Percentiles rank a stretch among this genome's conserved stretches.
phyloP scores from a whole-genome alignment of 2,888 invertebrate species.

The Drosophila peninsularis region DNA sequence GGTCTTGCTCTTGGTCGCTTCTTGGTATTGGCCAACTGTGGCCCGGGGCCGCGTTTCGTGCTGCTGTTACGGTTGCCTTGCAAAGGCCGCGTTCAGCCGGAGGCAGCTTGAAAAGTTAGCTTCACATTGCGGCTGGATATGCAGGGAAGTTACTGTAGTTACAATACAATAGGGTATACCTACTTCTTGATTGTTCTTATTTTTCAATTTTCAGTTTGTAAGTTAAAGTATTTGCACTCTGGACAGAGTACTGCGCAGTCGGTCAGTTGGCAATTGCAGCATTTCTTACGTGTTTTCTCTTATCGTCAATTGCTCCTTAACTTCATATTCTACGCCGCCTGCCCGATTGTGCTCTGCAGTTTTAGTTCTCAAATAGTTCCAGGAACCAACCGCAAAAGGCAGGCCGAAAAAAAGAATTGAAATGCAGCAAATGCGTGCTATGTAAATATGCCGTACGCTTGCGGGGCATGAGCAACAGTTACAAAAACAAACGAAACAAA shows the following conservation, averaged over 20 bases:
- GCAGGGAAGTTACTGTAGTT: too few relatives aligned
- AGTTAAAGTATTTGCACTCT: not conserved
- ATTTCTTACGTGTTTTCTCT: conserved; percentile 31
- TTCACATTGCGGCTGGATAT: conserved; percentile 51
- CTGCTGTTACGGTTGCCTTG: conserved; percentile 34
- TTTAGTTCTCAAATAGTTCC: conserved; percentile 49
- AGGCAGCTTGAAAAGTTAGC: conserved; percentile 21
- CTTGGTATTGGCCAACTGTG: conserved; percentile 33
- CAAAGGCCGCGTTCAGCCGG: conserved; percentile 11
- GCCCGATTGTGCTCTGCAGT: not conserved
- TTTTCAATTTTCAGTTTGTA: not conserved
- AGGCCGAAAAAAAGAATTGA: conserved; percentile 45
- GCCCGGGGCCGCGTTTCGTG: conserved; percentile 36
- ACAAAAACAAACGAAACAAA: conserved; percentile 45
- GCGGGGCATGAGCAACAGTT: not conserved
- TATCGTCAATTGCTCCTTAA: conserved; percentile 27
- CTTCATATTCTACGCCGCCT: conserved; percentile 14
- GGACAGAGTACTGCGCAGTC: too few relatives aligned
- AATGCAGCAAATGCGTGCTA: conserved; percentile 70
- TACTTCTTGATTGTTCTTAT: not conserved
- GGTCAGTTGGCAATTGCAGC: not conserved
- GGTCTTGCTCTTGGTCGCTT: conserved; percentile 19
- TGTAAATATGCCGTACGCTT: conserved; percentile 30
- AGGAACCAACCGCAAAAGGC: conserved; percentile 37
- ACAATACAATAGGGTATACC: not conserved